A percentile compares a stretch with the other conserved stretches of the same genome.
Conservation (phyloP, 30 jellyfish, hydroid and myxozoan genomes). For the Catostylus mosaicus region DNA sequence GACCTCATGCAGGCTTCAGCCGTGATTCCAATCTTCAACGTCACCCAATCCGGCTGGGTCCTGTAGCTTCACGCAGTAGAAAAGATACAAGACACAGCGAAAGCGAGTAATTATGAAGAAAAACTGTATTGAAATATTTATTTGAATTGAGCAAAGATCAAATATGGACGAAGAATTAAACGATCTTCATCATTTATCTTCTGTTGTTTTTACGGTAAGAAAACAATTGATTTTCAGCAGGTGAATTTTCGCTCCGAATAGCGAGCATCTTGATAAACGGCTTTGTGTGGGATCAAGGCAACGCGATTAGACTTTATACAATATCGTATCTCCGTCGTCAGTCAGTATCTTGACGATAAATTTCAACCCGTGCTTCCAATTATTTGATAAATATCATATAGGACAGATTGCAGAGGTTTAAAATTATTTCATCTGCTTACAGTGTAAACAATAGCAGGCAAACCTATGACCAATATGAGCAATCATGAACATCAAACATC, state of each 20-base stretch:
- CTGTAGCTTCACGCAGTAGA: not conserved
- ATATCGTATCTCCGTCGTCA: too few relatives aligned
- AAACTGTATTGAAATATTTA: not conserved
- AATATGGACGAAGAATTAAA: slow-evolving; percentile 72
- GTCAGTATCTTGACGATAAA: too few relatives aligned
- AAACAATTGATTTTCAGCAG: not conserved
- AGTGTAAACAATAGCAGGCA: too few relatives aligned
- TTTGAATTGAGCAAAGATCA: not conserved
- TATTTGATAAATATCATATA: too few relatives aligned
- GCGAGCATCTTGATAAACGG: not conserved
- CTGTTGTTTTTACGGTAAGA: slow-evolving; percentile 78
- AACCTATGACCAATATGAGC: too few relatives aligned
- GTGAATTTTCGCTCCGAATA: not conserved
- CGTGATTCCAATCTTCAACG: slow-evolving; percentile 6
- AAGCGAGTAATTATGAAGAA: not conserved
- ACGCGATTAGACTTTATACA: too few relatives aligned
- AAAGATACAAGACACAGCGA: not conserved
- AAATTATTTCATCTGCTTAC: too few relatives aligned
- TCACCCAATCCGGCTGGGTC: slow-evolving; percentile 14
- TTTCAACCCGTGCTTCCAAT: too few relatives aligned
- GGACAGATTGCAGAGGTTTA: too few relatives aligned
- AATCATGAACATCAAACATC: too few relatives aligned
- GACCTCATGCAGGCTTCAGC: not conserved
- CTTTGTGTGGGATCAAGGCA: too few relatives aligned
- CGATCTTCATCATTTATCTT: slow-evolving; percentile 76